Evolutionary conservation across 1,140 invertebrate species (phyloP), one percentile per base, ranked within the genome.

Genomic region (Agrypnia vestita): DNA sequence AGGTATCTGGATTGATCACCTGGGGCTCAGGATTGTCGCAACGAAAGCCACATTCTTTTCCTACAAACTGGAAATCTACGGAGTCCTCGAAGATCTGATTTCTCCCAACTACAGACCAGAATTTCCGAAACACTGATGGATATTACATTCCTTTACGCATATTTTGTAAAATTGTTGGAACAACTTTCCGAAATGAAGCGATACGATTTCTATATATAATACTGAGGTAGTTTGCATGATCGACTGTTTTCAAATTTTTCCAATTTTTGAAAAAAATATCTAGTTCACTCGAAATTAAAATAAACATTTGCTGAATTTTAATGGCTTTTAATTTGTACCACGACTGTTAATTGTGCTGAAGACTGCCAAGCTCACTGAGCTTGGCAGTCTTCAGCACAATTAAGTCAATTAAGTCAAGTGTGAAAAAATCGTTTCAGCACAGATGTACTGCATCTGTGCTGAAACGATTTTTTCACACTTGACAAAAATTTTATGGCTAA

Each of bases 1-100:
- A 8, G 87, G 87, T 13, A 44, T 64, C 13, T 47, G 77, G 4
- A 11, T 67, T 4, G n/a, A 13, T 4, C n/a, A 56, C 11, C 13
- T 79, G 4, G 76, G 53, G 0, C 25, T 81, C 15, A 78, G 51
- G 43, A 64, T 81, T 19, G 72, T 75, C 0, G 55, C 80, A 4
- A 44, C 49, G 3, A 46, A 44, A 56, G 67, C 76, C 47, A 78
- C 72, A 53, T 44, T 53, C n/a, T 44, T 81, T 13, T 62, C 67
- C 47, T 81, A 78, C 53, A 76, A 81, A 19, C 12, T 81, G 7
- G 53, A 44, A 11, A 55, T 81, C 49, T 78, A 73, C 21, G 80
- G 76, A 0, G 78, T 81, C 21, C 51, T 55, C 8, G 21, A 74
- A 44, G 61, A 82, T 25, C 73, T 76, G 25, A 19, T 59, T 19